A percentile compares a stretch with the other conserved stretches of the same genome.
Evolutionary conservation across 2,797 vertebrate species (phyloP).

Genomic region (Myripristis jacobus): DNA sequence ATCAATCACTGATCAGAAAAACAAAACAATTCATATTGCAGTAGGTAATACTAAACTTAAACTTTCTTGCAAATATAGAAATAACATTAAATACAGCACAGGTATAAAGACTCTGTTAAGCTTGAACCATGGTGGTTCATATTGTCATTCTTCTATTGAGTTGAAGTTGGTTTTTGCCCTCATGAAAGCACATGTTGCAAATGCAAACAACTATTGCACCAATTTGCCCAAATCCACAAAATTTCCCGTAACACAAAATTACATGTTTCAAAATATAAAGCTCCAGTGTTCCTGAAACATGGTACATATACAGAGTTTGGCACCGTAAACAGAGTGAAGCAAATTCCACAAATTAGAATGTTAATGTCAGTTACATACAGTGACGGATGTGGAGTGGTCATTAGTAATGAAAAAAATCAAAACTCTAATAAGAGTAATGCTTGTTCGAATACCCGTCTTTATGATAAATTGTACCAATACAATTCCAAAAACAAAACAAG

Average conservation of each 20-base stretch:
- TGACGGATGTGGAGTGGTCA: background rate
- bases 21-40: background rate
- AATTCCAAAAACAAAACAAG: background rate
- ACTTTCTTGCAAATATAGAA: too few relatives aligned
- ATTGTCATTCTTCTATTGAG: background rate
- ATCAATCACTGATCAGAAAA: background rate
- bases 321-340: background rate
- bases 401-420: background rate
- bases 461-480: constrained; percentile 25
- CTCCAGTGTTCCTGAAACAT: background rate
- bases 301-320: constrained; percentile 34
- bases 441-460: background rate
- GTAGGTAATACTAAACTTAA: background rate
- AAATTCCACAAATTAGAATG: background rate
- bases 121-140: background rate
- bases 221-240: background rate
- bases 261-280: background rate
- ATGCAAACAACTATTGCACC: constrained; percentile 29
- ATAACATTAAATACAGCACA: background rate
- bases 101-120: background rate
- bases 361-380: background rate
- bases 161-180: background rate
- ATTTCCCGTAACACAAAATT: background rate
- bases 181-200: constrained; percentile 27
- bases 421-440: background rate